phyloP scores from a whole-genome alignment of 2,888 invertebrate genomes.

The Campoplex capitator region DNA sequence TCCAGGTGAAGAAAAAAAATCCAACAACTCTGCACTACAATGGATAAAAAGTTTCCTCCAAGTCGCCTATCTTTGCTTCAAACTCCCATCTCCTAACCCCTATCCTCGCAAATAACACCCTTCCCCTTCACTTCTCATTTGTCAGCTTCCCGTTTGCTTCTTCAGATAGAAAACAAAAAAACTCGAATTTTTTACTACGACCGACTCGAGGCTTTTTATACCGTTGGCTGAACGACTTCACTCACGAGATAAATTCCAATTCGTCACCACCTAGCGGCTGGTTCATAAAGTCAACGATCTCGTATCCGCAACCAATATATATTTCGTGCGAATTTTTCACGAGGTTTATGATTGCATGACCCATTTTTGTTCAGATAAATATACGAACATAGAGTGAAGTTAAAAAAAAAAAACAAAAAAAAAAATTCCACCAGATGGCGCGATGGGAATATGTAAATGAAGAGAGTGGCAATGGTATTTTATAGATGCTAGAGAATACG shows the following conservation, averaged over 20 bases:
- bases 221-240: not conserved
- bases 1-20: slow-evolving; percentile 54
- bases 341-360: not conserved
- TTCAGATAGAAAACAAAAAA: not conserved
- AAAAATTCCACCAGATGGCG: not conserved
- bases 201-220: not conserved
- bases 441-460: slow-evolving; percentile 4
- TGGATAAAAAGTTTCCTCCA: slow-evolving; percentile 60
- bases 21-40: slow-evolving; percentile 49
- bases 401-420: not conserved
- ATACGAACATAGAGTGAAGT: too few species aligned
- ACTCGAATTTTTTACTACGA: not conserved
- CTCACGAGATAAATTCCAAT: not conserved
- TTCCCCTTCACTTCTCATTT: slow-evolving; percentile 1
- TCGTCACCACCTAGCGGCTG: not conserved
- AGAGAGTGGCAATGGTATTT: slow-evolving; percentile 53
- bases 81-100: not conserved
- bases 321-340: not conserved
- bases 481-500: slow-evolving; percentile 54
- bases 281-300: not conserved
- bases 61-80: slow-evolving; percentile 11
- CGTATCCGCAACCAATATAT: not conserved
- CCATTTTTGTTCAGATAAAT: not conserved
- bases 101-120: not conserved
- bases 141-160: not conserved